phyloP scores from a whole-genome alignment of 1,140 invertebrate species.

The Thaumatotibia leucotreta region DNA sequence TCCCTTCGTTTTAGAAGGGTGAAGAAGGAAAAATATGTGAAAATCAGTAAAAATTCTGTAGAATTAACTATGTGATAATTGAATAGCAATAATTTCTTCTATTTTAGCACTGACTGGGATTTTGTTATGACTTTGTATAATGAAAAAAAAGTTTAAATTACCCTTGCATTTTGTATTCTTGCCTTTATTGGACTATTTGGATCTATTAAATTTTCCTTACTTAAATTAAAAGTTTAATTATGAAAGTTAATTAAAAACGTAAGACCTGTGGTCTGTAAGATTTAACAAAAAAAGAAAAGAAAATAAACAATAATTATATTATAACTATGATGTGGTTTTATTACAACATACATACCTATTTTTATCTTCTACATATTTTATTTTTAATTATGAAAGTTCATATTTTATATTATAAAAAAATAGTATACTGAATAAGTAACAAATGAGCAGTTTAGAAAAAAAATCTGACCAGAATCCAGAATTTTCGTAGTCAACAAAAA shows the following conservation, averaged over 20 bases:
- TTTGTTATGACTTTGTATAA: background rate
- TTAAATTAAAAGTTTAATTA: slow-evolving; percentile 24
- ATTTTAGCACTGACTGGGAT: background rate
- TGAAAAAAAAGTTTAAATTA: background rate
- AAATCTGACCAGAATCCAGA: too few species aligned
- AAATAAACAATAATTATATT: slow-evolving; percentile 24
- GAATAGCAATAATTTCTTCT: slow-evolving; percentile 4
- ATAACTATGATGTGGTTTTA: slow-evolving; percentile 33
- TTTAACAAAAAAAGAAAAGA: slow-evolving; percentile 25
- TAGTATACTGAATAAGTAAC: too few species aligned
- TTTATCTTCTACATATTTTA: too few species aligned
- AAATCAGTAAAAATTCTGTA: background rate
- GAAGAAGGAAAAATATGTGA: background rate
- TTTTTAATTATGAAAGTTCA: too few species aligned
- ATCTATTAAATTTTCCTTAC: slow-evolving; percentile 22
- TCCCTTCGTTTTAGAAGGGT: slow-evolving; percentile 66
- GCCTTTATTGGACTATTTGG: slow-evolving; percentile 20
- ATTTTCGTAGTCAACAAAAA: too few species aligned
- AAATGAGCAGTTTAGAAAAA: too few species aligned
- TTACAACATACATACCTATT: too few species aligned
- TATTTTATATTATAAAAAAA: too few species aligned
- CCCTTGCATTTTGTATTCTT: slow-evolving; percentile 24
- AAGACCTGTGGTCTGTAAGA: slow-evolving; percentile 71
- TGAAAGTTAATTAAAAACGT: slow-evolving; percentile 47
- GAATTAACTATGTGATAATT: slow-evolving; percentile 20